Evolutionary conservation across 2,113 vertebrate species (phyloP).

Genomic region (Brachypteracias leptosomus): DNA sequence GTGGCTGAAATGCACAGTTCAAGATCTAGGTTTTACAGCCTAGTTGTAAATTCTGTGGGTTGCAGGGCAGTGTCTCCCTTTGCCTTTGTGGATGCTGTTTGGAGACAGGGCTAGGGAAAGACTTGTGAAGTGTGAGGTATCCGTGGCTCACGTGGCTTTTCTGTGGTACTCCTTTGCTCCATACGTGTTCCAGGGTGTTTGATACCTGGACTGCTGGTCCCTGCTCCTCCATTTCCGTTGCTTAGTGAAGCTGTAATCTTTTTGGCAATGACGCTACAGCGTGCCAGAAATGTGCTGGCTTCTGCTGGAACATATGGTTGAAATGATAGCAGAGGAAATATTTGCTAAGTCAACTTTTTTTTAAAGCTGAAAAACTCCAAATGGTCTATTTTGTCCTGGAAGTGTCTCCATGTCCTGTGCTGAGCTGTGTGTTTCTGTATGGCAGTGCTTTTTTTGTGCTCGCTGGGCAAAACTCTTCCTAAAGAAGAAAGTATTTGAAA

Average conservation of each 20-base stretch:
- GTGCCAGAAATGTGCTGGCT: not conserved
- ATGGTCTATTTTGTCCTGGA: not conserved
- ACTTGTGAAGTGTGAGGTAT: not conserved
- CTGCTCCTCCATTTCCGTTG: not conserved
- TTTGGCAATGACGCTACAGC: not conserved
- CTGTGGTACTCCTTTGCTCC: not conserved
- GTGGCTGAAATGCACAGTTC: fast-evolving
- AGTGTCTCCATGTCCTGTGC: not conserved
- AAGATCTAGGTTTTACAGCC: not conserved
- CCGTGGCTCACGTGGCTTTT: fast-evolving
- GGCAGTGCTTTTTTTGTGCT: not conserved
- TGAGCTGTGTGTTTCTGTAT: not conserved
- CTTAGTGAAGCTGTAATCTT: not conserved
- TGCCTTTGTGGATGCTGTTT: not conserved
- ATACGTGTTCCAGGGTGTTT: not conserved
- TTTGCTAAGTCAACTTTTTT: constrained; percentile 58
- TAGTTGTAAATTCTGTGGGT: not conserved
- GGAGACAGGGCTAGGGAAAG: not conserved
- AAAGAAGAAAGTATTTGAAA: not conserved
- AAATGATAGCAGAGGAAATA: constrained; percentile 20
- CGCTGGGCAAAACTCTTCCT: not conserved
- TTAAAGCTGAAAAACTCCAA: not conserved
- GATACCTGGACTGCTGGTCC: not conserved
- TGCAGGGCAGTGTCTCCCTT: not conserved
- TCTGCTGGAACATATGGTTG: constrained; percentile 29